phyloP scores from a whole-genome alignment of 2,888 invertebrate species.

The Mythimna pallens region DNA sequence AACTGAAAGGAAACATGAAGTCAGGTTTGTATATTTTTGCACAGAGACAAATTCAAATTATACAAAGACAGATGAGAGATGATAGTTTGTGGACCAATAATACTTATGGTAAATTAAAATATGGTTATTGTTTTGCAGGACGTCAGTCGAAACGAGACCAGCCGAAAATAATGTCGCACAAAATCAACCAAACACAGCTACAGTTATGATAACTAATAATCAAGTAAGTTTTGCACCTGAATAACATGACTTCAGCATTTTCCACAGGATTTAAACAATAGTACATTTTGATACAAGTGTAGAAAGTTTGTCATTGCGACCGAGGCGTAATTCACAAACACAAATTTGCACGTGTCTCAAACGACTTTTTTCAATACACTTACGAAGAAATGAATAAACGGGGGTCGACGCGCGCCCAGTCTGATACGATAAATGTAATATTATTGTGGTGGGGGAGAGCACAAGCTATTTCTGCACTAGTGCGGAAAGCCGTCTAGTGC shows the following conservation, averaged over 20 bases:
- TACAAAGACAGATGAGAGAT: background rate
- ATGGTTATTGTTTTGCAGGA: slow-evolving; percentile 65
- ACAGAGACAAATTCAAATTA: background rate
- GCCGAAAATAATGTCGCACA: slow-evolving; percentile 77
- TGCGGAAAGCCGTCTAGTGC: too few relatives aligned
- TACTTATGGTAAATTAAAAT: background rate
- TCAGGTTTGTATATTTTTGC: slow-evolving; percentile 71
- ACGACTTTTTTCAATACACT: too few relatives aligned
- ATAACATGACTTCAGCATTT: background rate
- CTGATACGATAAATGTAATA: too few relatives aligned
- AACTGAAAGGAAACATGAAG: slow-evolving; percentile 79
- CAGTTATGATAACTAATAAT: slow-evolving; percentile 87
- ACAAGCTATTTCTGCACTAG: too few relatives aligned
- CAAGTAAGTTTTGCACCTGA: slow-evolving; percentile 75
- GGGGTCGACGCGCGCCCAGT: too few relatives aligned
- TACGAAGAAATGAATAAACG: too few relatives aligned
- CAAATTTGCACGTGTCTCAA: too few relatives aligned
- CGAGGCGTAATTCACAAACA: too few relatives aligned
- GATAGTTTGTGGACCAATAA: too few relatives aligned
- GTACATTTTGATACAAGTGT: too few relatives aligned
- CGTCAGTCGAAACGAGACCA: slow-evolving; percentile 76
- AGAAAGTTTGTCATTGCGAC: too few relatives aligned
- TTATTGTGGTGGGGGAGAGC: too few relatives aligned
- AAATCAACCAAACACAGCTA: slow-evolving; percentile 75
- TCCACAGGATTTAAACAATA: background rate